Percentiles rank a stretch among this genome's conserved stretches.
Conservation (phyloP, 1,140 invertebrate genomes). For the Aphelenchoides avenae region DNA sequence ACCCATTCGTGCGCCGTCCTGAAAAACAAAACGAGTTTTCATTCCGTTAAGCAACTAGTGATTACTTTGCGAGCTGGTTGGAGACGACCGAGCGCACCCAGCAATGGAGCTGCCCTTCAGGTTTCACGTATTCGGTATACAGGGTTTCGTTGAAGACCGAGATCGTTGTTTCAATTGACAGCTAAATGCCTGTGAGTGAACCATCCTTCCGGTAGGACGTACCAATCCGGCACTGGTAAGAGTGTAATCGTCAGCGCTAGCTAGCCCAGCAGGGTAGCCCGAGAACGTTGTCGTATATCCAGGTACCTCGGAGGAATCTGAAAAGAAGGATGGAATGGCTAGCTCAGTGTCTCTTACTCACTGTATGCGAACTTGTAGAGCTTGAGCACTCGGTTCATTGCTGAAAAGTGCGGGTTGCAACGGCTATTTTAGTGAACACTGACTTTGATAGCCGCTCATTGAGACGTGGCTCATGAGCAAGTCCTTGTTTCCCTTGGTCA, state of each 20-base stretch:
- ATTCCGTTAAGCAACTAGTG: no score
- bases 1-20: no score
- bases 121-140: conserved; percentile 63
- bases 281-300: conserved; percentile 73
- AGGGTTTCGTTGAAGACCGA: conserved; percentile 69
- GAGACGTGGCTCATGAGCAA: conserved; percentile 53
- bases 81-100: conserved; percentile 76
- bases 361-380: conserved; percentile 58
- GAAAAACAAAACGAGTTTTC: no score
- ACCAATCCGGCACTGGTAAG: conserved; percentile 68
- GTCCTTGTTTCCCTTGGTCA: conserved; percentile 53
- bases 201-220: conserved; percentile 23
- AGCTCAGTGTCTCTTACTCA: conserved; percentile 15
- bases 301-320: conserved; percentile 31
- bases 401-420: no score
- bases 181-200: conserved; percentile 39
- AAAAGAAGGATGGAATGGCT: conserved; percentile 11
- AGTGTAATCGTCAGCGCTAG: conserved; percentile 84
- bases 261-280: conserved; percentile 79
- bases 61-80: no score
- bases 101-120: conserved; percentile 65
- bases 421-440: no score
- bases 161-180: conserved; percentile 71
- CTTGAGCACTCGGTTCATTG: conserved; percentile 57
- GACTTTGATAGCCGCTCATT: conserved; percentile 55